Conservation (phyloP, 2,888 invertebrate species). For the Lepidochitona cinerea region DNA sequence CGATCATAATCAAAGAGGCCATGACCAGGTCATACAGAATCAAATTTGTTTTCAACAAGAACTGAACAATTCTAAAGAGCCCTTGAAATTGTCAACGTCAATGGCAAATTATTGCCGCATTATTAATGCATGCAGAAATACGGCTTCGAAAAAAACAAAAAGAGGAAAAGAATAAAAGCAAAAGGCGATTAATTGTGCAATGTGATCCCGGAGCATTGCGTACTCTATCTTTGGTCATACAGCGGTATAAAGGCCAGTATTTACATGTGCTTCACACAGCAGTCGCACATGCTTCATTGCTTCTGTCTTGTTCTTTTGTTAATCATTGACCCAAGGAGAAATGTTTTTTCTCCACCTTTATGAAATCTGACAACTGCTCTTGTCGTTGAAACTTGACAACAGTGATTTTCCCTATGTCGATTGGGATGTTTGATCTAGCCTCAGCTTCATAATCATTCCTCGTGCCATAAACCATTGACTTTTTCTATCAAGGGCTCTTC, state of each 20-base stretch:
- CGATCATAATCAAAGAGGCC: not conserved
- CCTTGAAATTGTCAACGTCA: not conserved
- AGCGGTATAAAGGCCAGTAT: not conserved
- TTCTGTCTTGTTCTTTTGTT: not conserved
- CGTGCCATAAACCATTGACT: conserved; percentile 3
- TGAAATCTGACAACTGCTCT: conserved; percentile 5
- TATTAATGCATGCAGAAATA: not conserved
- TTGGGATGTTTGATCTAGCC: not conserved
- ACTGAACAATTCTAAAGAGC: too few species aligned
- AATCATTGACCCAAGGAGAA: not conserved
- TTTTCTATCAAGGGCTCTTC: not conserved
- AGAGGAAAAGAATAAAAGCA: not conserved
- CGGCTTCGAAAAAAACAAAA: not conserved
- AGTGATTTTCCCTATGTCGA: not conserved
- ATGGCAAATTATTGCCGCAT: not conserved
- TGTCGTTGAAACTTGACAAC: not conserved
- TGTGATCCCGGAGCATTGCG: not conserved
- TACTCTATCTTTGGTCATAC: not conserved
- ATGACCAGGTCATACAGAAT: not conserved
- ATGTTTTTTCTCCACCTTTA: not conserved
- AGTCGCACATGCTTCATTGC: not conserved
- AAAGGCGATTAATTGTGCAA: conserved; percentile 4
- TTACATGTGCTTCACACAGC: conserved; percentile 1
- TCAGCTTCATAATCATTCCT: not conserved
- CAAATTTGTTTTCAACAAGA: not conserved